Evolutionary conservation across 2,888 invertebrate species (phyloP).

Genomic region (Macaria notata): DNA sequence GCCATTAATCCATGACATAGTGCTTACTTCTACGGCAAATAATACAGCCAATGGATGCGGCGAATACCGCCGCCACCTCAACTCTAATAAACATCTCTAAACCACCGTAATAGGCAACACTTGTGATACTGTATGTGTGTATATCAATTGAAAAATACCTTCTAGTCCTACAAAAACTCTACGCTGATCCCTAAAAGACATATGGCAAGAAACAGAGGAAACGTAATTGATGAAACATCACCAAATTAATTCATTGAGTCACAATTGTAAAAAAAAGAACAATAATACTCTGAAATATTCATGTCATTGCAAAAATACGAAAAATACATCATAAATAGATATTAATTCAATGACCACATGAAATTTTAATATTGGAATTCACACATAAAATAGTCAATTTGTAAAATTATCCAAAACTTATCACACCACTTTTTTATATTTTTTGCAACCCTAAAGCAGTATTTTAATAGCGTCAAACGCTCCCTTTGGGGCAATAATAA

Average conservation of each 20-base stretch:
- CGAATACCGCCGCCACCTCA: constrained; percentile 62
- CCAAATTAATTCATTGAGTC: constrained; percentile 55
- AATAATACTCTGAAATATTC: constrained; percentile 47
- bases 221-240: constrained; percentile 67
- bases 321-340: constrained; percentile 49
- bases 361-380: constrained; percentile 77
- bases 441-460: constrained; percentile 81
- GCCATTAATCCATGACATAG: constrained; percentile 74
- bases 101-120: constrained; percentile 72
- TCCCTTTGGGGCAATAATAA: constrained; percentile 80
- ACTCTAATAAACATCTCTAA: constrained; percentile 73
- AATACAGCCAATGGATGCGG: constrained; percentile 68
- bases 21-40: constrained; percentile 79
- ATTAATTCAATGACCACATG: constrained; percentile 58
- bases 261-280: constrained; percentile 54
- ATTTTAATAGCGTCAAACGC: constrained; percentile 81
- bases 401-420: constrained; percentile 83
- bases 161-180: constrained; percentile 70
- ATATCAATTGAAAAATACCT: constrained; percentile 77
- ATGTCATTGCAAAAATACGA: constrained; percentile 58
- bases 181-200: constrained; percentile 77
- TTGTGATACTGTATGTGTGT: constrained; percentile 76
- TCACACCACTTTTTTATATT: constrained; percentile 80
- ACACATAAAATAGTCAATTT: constrained; percentile 82
- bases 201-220: constrained; percentile 80